Evolutionary conservation across 2,113 vertebrate species (phyloP).

Genomic region (Chaetodon auriga): DNA sequence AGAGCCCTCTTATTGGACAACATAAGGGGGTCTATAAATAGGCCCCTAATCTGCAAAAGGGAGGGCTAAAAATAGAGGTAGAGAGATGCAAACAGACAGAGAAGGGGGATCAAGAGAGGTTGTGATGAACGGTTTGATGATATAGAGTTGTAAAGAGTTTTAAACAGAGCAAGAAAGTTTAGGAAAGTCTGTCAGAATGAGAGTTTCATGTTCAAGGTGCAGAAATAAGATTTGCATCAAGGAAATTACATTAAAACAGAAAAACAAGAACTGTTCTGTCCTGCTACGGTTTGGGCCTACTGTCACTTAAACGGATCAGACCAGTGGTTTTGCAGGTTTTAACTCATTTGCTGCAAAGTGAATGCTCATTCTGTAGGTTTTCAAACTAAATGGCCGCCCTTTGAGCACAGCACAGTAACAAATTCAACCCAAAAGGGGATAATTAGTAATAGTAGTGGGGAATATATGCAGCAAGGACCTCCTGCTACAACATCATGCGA

Average conservation of each 20-base stretch:
- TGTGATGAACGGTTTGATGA: slow-evolving; percentile 28
- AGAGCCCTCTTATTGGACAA: slow-evolving; percentile 71
- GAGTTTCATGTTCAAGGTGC: not conserved
- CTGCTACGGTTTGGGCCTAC: not conserved
- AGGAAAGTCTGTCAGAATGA: not conserved
- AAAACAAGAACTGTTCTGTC: not conserved
- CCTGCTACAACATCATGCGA: too few relatives aligned
- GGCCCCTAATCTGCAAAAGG: slow-evolving; percentile 73
- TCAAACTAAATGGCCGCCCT: not conserved
- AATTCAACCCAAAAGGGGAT: not conserved
- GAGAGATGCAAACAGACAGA: slow-evolving; percentile 51
- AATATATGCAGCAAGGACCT: too few relatives aligned
- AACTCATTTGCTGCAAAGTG: not conserved
- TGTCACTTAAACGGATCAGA: not conserved
- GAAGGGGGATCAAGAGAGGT: slow-evolving; percentile 26
- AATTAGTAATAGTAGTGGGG: too few relatives aligned
- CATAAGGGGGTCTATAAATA: slow-evolving; percentile 77
- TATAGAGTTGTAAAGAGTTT: slow-evolving; percentile 10
- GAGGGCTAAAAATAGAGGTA: slow-evolving; percentile 77
- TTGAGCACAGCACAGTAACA: not conserved
- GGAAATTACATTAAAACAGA: not conserved
- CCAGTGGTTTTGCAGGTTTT: not conserved
- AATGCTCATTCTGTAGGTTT: not conserved
- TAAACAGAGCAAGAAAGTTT: slow-evolving; percentile 2
- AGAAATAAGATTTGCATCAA: not conserved